A percentile compares a stretch with the other conserved stretches of the same genome.
These are phyloP conservation scores for Cygnus olor DNA, from an alignment of 2,797 vertebrate species.

Conservation along the genomic window DNA sequence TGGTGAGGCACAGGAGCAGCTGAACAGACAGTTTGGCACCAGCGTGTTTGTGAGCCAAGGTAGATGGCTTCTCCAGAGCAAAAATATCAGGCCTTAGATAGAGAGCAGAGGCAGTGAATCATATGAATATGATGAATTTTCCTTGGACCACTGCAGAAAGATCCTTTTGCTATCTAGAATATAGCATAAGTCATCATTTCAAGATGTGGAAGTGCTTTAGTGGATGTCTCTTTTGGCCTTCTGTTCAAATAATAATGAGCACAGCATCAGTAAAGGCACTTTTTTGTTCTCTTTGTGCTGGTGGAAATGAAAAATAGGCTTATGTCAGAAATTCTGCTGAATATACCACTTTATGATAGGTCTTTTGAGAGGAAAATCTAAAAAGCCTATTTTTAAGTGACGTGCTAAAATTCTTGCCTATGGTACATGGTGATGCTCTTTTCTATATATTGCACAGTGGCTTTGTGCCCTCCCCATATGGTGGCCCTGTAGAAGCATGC, in stretches of 20 bases:
- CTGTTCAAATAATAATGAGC: constrained; percentile 20
- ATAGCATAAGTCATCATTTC: background rate
- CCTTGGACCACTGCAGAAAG: background rate
- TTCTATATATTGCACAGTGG: background rate
- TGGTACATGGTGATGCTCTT: background rate
- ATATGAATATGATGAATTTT: constrained; percentile 13
- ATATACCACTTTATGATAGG: background rate
- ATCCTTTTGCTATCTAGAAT: constrained; percentile 16
- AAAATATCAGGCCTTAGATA: background rate
- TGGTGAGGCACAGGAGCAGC: background rate
- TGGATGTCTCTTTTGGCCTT: background rate
- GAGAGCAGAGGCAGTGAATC: constrained; percentile 37
- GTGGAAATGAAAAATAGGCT: background rate
- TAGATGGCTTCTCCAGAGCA: background rate
- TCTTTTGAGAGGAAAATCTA: background rate
- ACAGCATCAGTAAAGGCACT: background rate
- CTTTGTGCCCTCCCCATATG: background rate
- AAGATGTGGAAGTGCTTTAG: constrained; percentile 3
- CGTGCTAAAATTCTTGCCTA: background rate
- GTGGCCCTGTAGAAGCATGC: background rate
- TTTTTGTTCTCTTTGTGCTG: background rate
- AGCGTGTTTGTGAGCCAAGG: background rate
- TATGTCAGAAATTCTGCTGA: constrained; percentile 3
- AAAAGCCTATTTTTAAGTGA: background rate
- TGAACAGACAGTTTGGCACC: background rate